Conservation (phyloP, 2,113 vertebrate species). For the Galemys pyrenaicus region DNA sequence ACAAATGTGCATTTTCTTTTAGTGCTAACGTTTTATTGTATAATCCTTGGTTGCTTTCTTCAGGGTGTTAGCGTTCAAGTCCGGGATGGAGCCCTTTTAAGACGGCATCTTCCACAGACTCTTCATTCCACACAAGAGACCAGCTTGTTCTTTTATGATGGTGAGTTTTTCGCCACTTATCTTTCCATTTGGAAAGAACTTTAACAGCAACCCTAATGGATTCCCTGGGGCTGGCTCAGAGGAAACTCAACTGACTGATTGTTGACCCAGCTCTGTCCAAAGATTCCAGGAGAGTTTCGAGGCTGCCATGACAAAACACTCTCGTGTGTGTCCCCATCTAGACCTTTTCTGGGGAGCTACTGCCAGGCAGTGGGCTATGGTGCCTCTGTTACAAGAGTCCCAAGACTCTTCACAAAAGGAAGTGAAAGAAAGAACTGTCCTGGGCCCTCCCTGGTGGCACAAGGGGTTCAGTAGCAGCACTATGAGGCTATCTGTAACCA, state of each 20-base stretch:
- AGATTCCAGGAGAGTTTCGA: background rate
- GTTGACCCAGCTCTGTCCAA: background rate
- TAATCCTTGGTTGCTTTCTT: background rate
- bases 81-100: background rate
- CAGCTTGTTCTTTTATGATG: background rate
- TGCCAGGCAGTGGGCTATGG: background rate
- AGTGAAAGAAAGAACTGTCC: background rate
- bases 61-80: constrained; percentile 42
- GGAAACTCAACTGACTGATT: background rate
- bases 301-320: background rate
- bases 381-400: background rate
- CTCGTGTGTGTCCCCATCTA: background rate
- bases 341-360: background rate
- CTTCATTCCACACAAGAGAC: background rate
- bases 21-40: constrained; percentile 47
- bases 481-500: too few relatives aligned
- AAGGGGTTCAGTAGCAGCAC: too few relatives aligned
- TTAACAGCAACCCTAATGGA: background rate
- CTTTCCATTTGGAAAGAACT: background rate
- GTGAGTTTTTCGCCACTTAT: background rate
- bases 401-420: background rate
- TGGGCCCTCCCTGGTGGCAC: too few relatives aligned
- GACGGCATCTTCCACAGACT: background rate
- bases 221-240: background rate
- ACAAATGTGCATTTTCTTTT: background rate